Evolutionary conservation across 2,888 invertebrate genomes (phyloP), one percentile per base, ranked within the genome.

Genomic region (Crossocerus cetratus): DNA sequence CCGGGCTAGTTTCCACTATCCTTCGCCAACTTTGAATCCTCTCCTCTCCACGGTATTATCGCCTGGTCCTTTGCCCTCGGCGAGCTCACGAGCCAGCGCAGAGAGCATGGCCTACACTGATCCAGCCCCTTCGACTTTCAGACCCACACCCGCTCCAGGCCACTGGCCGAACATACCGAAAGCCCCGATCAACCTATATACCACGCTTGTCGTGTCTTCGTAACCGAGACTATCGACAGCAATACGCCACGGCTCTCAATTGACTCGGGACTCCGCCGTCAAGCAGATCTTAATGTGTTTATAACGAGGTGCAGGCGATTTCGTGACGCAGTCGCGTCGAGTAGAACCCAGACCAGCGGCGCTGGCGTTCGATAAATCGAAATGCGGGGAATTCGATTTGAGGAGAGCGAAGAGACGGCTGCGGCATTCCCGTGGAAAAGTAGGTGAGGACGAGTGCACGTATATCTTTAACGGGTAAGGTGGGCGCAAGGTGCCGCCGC

Each of bases 1-100:
- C 59, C 45, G 4, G 32, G 20, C n/a, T 56, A 45, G 57, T 57
- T 57, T 74, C 44, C 43, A 61, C 60, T 49, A 49, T 49, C 49
- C 49, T 49, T n/a, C 49, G 49, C 49, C 14, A 49, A 14, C n/a
- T 49, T 49, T 49, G 49, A 32, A 32, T 49, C 49, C 49, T 49
- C 16, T 49, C 43, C 64, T 45, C 20, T 32, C 22, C 42, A 16
- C 65, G 55, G 32, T 67, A 58, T 42, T 45, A 68, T 61, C 65
- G 62, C 62, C 59, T 74, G 68, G 53, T 78, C 74, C 76, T 77
- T 77, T 60, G 75, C 77, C 66, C 60, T 63, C 67, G 65, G 68
- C 58, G 55, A 70, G 62, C 64, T 65, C 23, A 63, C 63, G 57
- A 74, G 44, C 74, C 78, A 70, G 66, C 74, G 58, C 69, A 65